A percentile compares a stretch with the other conserved stretches of the same genome.
Evolutionary conservation across 2,113 vertebrate species (phyloP).

Genomic region (Genyomyrus donnyi): DNA sequence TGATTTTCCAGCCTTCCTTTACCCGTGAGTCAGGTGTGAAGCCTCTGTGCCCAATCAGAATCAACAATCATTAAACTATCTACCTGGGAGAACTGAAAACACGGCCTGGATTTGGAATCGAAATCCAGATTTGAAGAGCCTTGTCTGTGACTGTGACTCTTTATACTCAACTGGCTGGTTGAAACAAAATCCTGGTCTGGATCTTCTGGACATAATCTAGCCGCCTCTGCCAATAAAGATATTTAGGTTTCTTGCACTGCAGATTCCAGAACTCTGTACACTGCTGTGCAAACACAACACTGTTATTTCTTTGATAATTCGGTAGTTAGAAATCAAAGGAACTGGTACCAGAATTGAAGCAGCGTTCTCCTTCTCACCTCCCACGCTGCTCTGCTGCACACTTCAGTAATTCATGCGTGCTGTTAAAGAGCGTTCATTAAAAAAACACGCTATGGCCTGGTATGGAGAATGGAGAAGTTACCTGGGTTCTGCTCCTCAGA

Average conservation of each 20-base stretch:
- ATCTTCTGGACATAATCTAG: no score
- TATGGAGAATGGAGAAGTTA: not conserved
- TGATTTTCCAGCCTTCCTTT: no score
- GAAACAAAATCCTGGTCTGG: no score
- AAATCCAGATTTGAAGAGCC: no score
- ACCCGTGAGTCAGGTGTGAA: no score
- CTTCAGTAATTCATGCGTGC: not conserved
- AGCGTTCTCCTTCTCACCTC: not conserved
- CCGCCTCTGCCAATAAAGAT: not conserved
- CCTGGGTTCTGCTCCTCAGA: not conserved
- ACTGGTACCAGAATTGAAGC: not conserved
- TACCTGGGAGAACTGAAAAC: no score
- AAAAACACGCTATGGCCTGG: not conserved
- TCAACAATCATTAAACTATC: no score
- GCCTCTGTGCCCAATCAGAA: no score
- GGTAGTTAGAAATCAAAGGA: not conserved
- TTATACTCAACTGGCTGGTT: no score
- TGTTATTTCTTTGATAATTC: not conserved
- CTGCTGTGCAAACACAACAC: not conserved
- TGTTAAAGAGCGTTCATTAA: not conserved
- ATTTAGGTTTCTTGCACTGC: not conserved
- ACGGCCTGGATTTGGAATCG: no score
- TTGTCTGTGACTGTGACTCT: no score
- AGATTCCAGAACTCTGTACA: not conserved
- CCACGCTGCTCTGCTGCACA: not conserved